These are phyloP conservation scores for Patella depressa DNA, from an alignment of 2,888 invertebrate genomes.

Conservation along the genomic window DNA sequence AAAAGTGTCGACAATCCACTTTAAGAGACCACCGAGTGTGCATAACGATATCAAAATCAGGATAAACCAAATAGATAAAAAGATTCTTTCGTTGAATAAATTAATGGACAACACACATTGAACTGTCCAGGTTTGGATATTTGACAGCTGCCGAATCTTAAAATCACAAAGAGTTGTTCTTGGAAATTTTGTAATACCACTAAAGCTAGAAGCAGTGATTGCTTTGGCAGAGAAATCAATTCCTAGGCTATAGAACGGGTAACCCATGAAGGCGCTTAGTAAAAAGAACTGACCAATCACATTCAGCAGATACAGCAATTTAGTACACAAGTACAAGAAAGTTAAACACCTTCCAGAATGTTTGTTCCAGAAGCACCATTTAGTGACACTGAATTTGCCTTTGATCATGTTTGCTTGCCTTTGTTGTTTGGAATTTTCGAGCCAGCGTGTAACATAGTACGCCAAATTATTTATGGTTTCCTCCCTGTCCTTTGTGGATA, in stretches of 20 bases:
- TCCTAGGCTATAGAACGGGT: constrained; percentile 31
- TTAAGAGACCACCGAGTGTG: too few relatives aligned
- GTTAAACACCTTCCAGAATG: constrained; percentile 32
- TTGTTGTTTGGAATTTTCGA: constrained; percentile 11
- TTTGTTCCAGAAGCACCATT: constrained; percentile 9
- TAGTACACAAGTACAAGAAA: constrained; percentile 29
- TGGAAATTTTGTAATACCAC: constrained; percentile 25
- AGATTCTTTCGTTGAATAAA: constrained; percentile 33
- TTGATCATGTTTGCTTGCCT: too few relatives aligned
- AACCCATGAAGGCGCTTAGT: constrained; percentile 35
- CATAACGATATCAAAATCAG: neutral
- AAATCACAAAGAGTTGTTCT: constrained; percentile 36
- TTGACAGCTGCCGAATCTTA: constrained; percentile 26
- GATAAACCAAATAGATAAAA: constrained; percentile 30
- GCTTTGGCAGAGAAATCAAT: constrained; percentile 19
- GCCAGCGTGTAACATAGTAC: constrained; percentile 26
- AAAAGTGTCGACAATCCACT: too few relatives aligned
- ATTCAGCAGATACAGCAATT: constrained; percentile 30
- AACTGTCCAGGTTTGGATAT: constrained; percentile 21
- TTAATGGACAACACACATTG: constrained; percentile 30
- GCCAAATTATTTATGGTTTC: constrained; percentile 26
- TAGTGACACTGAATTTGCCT: too few relatives aligned
- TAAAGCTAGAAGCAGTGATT: neutral
- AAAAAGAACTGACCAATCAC: constrained; percentile 28
- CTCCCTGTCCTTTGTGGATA: constrained; percentile 17